Evolutionary conservation across 2,888 invertebrate species (phyloP).

Genomic region (Lagria hirta): DNA sequence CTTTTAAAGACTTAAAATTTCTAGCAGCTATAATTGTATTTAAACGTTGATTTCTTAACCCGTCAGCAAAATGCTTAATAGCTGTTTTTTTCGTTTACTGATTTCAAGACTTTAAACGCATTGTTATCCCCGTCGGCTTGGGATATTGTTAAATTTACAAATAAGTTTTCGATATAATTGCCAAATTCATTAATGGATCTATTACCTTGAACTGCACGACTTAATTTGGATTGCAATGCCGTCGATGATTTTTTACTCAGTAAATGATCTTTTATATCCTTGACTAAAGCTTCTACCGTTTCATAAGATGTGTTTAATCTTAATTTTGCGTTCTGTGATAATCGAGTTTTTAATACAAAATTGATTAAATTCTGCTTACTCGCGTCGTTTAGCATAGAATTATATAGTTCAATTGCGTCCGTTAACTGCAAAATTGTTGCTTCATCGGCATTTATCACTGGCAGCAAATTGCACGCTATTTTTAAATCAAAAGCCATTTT

Average conservation of each 20-base stretch:
- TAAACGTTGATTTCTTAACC: too few relatives aligned
- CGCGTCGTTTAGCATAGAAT: not conserved
- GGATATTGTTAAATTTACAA: not conserved
- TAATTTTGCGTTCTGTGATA: conserved; percentile 1
- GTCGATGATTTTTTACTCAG: not conserved
- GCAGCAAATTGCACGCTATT: too few relatives aligned
- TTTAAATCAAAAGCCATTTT: too few relatives aligned
- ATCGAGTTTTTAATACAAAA: conserved; percentile 1
- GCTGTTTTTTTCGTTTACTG: conserved; percentile 1
- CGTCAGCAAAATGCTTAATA: not conserved
- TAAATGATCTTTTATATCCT: not conserved
- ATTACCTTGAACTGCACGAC: not conserved
- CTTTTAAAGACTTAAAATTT: too few relatives aligned
- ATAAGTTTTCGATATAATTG: not conserved
- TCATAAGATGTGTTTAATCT: not conserved
- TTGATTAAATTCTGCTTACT: not conserved
- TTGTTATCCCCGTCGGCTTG: not conserved
- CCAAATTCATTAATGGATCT: conserved; percentile 1
- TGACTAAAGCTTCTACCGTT: not conserved
- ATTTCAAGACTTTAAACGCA: not conserved
- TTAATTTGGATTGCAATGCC: not conserved
- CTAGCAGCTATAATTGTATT: too few relatives aligned
- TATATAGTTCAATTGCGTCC: too few relatives aligned
- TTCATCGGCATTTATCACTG: too few relatives aligned
- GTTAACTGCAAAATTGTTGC: too few relatives aligned